Percentiles rank a stretch among this genome's conserved stretches.
Evolutionary conservation across 2,113 vertebrate genomes (phyloP).

Genomic region (Callopanchax toddi): DNA sequence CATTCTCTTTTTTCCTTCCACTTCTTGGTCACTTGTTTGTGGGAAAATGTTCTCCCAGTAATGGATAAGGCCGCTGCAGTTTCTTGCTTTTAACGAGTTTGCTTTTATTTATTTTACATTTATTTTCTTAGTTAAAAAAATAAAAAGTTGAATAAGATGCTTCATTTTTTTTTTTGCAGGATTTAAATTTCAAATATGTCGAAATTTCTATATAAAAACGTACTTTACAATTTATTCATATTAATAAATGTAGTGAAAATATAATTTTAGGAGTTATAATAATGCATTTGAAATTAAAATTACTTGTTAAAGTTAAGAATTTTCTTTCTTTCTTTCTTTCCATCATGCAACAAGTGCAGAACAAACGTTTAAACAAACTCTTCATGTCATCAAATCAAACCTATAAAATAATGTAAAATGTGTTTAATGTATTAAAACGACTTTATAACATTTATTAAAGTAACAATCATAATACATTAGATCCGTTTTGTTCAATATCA

Average conservation of each 20-base stretch:
- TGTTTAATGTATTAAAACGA: too few relatives aligned
- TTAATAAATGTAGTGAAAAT: neutral
- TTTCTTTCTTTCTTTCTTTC: too few relatives aligned
- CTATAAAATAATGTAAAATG: too few relatives aligned
- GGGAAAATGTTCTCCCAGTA: slow-evolving; percentile 80
- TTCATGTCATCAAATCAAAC: too few relatives aligned
- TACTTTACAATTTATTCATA: neutral
- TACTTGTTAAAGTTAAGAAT: too few relatives aligned
- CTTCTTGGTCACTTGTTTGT: slow-evolving; percentile 77
- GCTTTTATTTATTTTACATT: neutral
- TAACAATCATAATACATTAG: too few relatives aligned
- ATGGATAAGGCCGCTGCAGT: slow-evolving; percentile 76
- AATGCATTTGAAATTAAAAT: neutral
- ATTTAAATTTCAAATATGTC: neutral
- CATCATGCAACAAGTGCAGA: slow-evolving; percentile 61
- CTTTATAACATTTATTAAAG: too few relatives aligned
- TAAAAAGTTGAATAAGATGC: too few relatives aligned
- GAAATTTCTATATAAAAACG: too few relatives aligned
- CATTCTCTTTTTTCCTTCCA: slow-evolving; percentile 64
- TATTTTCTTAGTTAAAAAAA: neutral
- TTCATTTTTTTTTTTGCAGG: neutral
- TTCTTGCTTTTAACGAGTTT: too few relatives aligned
- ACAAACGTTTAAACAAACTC: slow-evolving; percentile 19
- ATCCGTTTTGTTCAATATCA: too few relatives aligned
- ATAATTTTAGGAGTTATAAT: neutral